These are phyloP conservation scores for Oncorhynchus nerka DNA, from an alignment of 2,113 vertebrate genomes.

Conservation along the genomic window DNA sequence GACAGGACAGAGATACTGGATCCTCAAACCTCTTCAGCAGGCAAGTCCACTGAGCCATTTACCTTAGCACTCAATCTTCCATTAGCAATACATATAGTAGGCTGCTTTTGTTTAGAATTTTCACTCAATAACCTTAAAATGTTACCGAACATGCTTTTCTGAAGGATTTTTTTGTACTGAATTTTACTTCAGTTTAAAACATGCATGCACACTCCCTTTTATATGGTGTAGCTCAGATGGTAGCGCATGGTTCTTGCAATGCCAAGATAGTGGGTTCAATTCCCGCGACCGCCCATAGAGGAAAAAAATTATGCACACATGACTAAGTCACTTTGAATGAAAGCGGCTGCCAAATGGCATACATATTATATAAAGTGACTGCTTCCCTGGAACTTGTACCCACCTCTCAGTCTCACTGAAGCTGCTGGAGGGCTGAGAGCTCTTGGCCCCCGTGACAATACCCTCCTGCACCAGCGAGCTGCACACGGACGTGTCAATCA, in stretches of 20 bases:
- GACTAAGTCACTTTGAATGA: too few species aligned
- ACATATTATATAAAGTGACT: background rate
- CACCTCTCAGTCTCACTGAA: conserved; percentile 92
- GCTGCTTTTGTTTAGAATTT: too few species aligned
- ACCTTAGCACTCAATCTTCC: background rate
- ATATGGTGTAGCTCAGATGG: too few species aligned
- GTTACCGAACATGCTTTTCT: too few species aligned
- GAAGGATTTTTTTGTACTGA: too few species aligned
- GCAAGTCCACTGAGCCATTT: background rate
- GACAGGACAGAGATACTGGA: conserved; percentile 24
- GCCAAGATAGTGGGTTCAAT: too few species aligned
- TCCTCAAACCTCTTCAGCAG: background rate
- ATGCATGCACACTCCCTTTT: background rate
- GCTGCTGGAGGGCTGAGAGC: conserved; percentile 85
- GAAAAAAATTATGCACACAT: too few species aligned
- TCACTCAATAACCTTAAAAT: too few species aligned
- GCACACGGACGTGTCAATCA: conserved; percentile 90
- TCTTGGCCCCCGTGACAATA: conserved; percentile 75
- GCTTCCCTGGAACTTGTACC: conserved; percentile 30
- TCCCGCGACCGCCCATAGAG: too few species aligned
- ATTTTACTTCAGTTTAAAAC: too few species aligned
- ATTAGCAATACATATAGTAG: background rate
- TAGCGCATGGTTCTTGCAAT: too few species aligned
- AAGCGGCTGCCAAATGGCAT: too few species aligned
- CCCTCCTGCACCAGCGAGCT: conserved; percentile 80